phyloP scores from a whole-genome alignment of 2,888 invertebrate genomes.

The Acanthosepion pharaonis region DNA sequence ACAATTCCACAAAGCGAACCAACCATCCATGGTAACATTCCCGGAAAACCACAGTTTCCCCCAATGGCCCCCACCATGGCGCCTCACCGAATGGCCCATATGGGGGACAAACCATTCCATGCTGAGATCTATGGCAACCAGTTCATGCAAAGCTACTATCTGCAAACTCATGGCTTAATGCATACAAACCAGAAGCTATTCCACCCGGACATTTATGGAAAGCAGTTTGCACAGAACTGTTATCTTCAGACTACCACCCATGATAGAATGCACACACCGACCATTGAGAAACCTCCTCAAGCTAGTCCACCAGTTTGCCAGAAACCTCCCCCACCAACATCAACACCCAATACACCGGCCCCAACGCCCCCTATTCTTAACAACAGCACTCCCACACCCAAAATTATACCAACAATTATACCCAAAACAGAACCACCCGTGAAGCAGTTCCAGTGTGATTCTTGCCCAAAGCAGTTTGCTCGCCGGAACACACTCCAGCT shows the following conservation, averaged over 20 bases:
- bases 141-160: constrained; percentile 41
- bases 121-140: constrained; percentile 37
- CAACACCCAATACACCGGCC: not conserved
- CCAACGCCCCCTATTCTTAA: not conserved
- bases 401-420: not conserved
- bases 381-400: not conserved
- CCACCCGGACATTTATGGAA: constrained; percentile 40
- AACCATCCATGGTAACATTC: not conserved
- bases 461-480: constrained; percentile 37
- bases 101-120: constrained; percentile 39
- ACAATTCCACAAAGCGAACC: constrained; percentile 23
- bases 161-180: constrained; percentile 35
- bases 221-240: constrained; percentile 38
- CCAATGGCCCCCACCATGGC: not conserved
- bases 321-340: not conserved
- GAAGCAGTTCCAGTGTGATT: constrained; percentile 38
- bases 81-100: constrained; percentile 3
- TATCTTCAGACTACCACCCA: not conserved
- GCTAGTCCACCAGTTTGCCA: constrained; percentile 6
- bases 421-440: constrained; percentile 25
- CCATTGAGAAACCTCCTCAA: not conserved
- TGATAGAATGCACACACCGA: constrained; percentile 24
- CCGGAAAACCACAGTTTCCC: not conserved
- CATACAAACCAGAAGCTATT: constrained; percentile 39
- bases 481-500: constrained; percentile 6